Evolutionary conservation across 2,113 vertebrate species (phyloP).

Genomic region (Gnathonemus echidnorhynchus): DNA sequence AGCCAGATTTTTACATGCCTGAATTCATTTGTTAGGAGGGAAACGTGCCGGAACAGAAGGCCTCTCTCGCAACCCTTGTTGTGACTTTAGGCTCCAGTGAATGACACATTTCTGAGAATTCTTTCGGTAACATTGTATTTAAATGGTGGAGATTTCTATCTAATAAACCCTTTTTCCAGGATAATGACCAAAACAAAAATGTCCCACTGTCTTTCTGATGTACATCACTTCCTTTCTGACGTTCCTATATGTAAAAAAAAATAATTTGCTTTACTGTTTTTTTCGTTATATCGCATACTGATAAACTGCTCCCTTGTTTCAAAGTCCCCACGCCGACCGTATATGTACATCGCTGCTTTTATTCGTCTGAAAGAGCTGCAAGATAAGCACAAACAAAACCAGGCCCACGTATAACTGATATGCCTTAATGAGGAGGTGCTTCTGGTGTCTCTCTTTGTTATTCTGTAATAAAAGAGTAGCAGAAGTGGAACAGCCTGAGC

Average conservation of each 20-base stretch:
- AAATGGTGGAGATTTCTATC: background rate
- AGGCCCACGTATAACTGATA: background rate
- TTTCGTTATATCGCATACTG: background rate
- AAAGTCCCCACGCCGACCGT: background rate
- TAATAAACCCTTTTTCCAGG: background rate
- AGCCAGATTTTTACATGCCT: background rate
- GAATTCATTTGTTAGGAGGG: background rate
- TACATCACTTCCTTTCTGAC: background rate
- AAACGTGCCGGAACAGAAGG: background rate
- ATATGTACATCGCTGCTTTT: background rate
- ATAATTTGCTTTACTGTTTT: background rate
- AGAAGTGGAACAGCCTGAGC: background rate
- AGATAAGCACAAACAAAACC: background rate
- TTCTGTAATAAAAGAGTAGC: background rate
- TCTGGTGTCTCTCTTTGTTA: background rate
- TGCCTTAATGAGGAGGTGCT: background rate
- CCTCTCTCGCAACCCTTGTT: background rate
- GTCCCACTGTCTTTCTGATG: background rate
- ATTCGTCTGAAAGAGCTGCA: background rate
- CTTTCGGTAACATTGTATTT: background rate
- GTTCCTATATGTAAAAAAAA: background rate
- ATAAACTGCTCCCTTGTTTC: background rate
- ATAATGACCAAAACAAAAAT: background rate
- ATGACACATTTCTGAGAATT: background rate
- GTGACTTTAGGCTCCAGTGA: background rate